These are phyloP conservation scores for Holcopasites calliopsidis DNA, from an alignment of 1,140 invertebrate species.

Conservation along the genomic window DNA sequence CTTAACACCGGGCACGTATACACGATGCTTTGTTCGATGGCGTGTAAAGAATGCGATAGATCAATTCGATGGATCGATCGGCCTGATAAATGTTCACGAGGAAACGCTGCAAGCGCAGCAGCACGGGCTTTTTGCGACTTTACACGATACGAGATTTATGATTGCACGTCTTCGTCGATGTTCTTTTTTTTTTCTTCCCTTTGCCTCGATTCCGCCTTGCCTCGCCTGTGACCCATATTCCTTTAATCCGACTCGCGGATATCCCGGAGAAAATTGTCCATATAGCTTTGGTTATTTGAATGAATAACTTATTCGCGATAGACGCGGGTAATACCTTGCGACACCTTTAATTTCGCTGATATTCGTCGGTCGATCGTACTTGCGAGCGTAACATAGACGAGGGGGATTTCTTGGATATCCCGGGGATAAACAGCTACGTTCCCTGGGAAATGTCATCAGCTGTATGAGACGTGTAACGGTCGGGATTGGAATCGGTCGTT, in stretches of 20 bases:
- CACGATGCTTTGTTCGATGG: constrained; percentile 11
- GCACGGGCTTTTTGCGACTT: constrained; percentile 2
- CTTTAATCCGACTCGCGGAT: neutral
- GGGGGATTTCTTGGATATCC: neutral
- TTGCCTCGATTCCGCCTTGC: too few relatives aligned
- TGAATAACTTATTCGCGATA: neutral
- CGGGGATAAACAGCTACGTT: neutral
- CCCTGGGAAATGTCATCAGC: neutral
- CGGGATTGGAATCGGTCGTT: neutral
- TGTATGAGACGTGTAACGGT: neutral
- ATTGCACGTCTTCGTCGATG: neutral
- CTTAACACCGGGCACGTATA: constrained; percentile 30
- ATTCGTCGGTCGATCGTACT: neutral
- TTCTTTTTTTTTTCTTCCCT: too few relatives aligned
- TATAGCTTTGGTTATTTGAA: neutral
- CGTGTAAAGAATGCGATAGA: constrained; percentile 37
- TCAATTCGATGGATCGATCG: constrained; percentile 18
- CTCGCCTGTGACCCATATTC: neutral
- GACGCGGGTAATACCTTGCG: neutral
- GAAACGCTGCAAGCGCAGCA: neutral
- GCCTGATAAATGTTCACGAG: constrained; percentile 28
- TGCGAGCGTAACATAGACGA: neutral
- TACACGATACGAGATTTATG: constrained; percentile 31
- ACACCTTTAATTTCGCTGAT: neutral
- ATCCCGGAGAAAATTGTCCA: neutral